phyloP scores from a whole-genome alignment of 2,888 invertebrate species.

The Macropis europaea region DNA sequence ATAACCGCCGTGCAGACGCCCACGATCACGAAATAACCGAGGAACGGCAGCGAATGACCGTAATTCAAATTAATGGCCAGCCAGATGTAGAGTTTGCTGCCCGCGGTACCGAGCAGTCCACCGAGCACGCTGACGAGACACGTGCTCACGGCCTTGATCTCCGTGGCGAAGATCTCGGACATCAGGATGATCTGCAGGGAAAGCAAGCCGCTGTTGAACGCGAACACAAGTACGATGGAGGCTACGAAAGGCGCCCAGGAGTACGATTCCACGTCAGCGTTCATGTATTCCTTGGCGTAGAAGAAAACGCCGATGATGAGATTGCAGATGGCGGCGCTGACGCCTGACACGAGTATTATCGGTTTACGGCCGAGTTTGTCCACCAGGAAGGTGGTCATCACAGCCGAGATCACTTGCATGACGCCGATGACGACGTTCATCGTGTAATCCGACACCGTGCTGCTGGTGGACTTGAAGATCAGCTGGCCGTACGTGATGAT shows the following conservation, averaged over 20 bases:
- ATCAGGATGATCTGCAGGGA: conserved; percentile 60
- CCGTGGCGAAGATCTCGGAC: conserved; percentile 66
- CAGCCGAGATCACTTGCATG: conserved; percentile 70
- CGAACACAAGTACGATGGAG: conserved; percentile 56
- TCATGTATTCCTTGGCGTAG: conserved; percentile 58
- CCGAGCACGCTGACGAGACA: conserved; percentile 49
- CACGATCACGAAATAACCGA: conserved; percentile 50
- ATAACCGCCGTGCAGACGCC: conserved; percentile 45
- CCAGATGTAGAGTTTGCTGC: conserved; percentile 62
- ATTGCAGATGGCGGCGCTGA: conserved; percentile 53
- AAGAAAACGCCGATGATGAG: conserved; percentile 63
- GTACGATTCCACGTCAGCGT: conserved; percentile 46
- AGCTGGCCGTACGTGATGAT: conserved; percentile 76
- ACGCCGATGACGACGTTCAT: conserved; percentile 66
- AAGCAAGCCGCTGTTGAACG: conserved; percentile 62
- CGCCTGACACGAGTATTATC: conserved; percentile 78
- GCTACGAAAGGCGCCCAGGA: conserved; percentile 56
- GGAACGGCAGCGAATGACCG: conserved; percentile 65
- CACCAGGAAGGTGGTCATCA: conserved; percentile 70
- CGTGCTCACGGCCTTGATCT: conserved; percentile 63
- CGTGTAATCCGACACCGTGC: conserved; percentile 58
- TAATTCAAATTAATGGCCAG: conserved; percentile 57
- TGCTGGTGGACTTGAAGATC: conserved; percentile 76
- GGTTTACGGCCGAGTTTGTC: conserved; percentile 80
- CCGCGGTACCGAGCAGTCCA: conserved; percentile 47